Evolutionary conservation across 1,140 invertebrate genomes (phyloP).

Genomic region (Alviniconcha marisindica): DNA sequence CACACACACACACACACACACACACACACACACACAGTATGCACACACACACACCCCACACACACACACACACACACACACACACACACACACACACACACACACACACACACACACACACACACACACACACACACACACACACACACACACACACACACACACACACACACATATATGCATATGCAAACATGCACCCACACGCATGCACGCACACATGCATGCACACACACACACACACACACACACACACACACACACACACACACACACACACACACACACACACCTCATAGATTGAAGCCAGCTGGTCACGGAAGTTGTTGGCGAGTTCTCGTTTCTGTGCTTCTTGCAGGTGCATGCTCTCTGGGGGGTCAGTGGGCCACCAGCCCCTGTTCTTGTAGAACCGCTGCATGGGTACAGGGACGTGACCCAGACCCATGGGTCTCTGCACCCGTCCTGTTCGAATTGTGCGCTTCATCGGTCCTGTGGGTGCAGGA

Average conservation of each 20-base stretch:
- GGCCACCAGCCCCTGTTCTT: slow-evolving; percentile 68
- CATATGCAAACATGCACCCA: too few relatives aligned
- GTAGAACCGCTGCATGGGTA: slow-evolving; percentile 63
- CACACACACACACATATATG: not conserved
- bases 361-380: slow-evolving; percentile 51
- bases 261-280: too few relatives aligned
- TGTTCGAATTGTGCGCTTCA: slow-evolving; percentile 55
- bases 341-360: slow-evolving; percentile 54
- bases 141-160: not conserved
- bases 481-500: slow-evolving; percentile 59
- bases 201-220: not conserved
- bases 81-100: slow-evolving; percentile 2
- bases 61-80: not conserved
- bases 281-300: slow-evolving; percentile 38
- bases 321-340: slow-evolving; percentile 57
- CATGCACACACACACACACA: slow-evolving; percentile 6
- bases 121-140: not conserved
- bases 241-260: not conserved
- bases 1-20: not conserved
- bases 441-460: slow-evolving; percentile 53
- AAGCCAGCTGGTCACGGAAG: slow-evolving; percentile 64
- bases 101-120: not conserved
- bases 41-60: slow-evolving; percentile 3
- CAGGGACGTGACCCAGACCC: slow-evolving; percentile 55
- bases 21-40: not conserved